Percentiles rank a stretch among this genome's conserved stretches.
phyloP scores from a whole-genome alignment of 2,888 invertebrate genomes.

The Xestia rhomboidea region DNA sequence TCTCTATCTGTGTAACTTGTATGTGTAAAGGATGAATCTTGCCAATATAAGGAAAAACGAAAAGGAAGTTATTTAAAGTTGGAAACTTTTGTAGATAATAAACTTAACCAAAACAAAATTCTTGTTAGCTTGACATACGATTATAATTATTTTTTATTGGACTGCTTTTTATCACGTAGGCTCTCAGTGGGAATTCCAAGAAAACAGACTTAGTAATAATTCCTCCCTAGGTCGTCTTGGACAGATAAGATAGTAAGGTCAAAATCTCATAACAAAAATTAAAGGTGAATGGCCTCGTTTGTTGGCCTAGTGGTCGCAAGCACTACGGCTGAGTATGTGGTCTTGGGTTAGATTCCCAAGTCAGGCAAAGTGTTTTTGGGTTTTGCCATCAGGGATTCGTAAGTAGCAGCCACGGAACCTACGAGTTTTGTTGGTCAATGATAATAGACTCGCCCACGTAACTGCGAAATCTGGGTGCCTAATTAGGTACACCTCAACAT shows the following conservation, averaged over 20 bases:
- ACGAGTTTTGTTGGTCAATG: background rate
- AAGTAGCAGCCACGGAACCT: background rate
- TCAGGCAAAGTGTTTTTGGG: background rate
- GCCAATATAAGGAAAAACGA: background rate
- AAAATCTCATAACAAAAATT: background rate
- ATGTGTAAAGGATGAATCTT: background rate
- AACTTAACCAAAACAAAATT: background rate
- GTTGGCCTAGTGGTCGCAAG: background rate
- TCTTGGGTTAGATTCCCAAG: background rate
- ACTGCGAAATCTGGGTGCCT: background rate
- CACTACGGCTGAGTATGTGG: background rate
- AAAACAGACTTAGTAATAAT: slow-evolving; percentile 8
- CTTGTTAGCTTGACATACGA: background rate
- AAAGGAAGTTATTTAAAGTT: too few species aligned
- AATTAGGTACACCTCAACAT: too few species aligned
- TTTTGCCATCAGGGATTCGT: background rate
- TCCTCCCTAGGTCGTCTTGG: slow-evolving; percentile 9
- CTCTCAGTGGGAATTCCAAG: slow-evolving; percentile 17
- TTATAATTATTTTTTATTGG: background rate
- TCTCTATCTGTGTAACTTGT: background rate
- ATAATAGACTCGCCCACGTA: background rate
- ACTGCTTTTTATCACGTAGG: slow-evolving; percentile 12
- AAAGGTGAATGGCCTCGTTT: background rate
- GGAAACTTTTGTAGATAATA: background rate
- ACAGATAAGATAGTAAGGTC: slow-evolving; percentile 12